Evolutionary conservation across 2,113 vertebrate genomes (phyloP).

Genomic region (Malurus melanocephalus): DNA sequence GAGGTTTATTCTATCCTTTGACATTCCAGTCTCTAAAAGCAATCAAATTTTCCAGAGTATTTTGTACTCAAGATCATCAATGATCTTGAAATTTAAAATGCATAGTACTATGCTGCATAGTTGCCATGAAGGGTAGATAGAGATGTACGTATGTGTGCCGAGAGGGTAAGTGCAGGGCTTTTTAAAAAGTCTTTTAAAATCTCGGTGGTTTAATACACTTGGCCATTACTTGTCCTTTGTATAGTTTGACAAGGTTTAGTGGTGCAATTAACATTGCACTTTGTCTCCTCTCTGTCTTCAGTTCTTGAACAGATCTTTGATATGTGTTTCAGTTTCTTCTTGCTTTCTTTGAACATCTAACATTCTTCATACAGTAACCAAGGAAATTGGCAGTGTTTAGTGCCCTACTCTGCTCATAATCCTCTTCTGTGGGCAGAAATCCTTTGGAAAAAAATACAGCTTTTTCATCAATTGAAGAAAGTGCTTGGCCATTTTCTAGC

Average conservation of each 20-base stretch:
- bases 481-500: conserved; percentile 47
- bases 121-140: not conserved
- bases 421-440: conserved; percentile 55
- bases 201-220: not conserved
- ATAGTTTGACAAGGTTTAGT: conserved; percentile 26
- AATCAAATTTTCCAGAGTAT: not conserved
- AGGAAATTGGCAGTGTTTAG: conserved; percentile 65
- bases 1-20: not conserved
- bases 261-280: conserved; percentile 12
- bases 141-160: no score
- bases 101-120: not conserved
- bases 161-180: not conserved
- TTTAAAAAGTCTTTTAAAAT: conserved; percentile 11
- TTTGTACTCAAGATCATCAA: not conserved
- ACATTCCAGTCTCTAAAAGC: not conserved
- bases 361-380: conserved; percentile 60
- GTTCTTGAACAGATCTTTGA: conserved; percentile 47
- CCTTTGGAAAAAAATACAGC: not conserved
- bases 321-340: conserved; percentile 26
- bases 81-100: not conserved
- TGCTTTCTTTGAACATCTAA: conserved; percentile 59
- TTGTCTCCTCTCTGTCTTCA: conserved; percentile 10
- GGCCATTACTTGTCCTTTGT: conserved; percentile 3
- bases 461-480: conserved; percentile 50
- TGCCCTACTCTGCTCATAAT: conserved; percentile 48